Base-by-base conservation (phyloP, 2,113 vertebrate genomes). In the Fulica atra region DNA sequence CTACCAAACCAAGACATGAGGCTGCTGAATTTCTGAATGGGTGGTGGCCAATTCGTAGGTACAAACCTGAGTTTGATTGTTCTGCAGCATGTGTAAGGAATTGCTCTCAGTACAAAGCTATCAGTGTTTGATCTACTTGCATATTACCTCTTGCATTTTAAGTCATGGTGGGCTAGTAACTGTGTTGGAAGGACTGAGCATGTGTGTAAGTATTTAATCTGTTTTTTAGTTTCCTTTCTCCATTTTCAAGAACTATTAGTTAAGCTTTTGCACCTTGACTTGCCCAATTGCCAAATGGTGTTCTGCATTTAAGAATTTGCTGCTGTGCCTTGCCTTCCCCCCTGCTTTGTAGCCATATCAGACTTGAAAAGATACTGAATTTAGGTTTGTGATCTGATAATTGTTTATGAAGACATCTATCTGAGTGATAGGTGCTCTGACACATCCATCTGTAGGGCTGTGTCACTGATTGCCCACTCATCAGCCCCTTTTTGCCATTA, bases 321-420 rank as follows among this genome's bases (percentile, higher is more conserved):
- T 88, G 74, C 33, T 81, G 33, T 61, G 10, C 14, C 19, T 16
- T 26, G 1, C 72, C 60, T 88, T 57, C 2, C 19, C 50, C 23
- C 10, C 26, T 90, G 8, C 1, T 7, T 74, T 90, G 66, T 79
- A 70, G 59, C 61, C 38, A 91, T 83, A 59, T 93, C 33, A 72
- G 81, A 61, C 92, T 87, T 92, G 28, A 95, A 95, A 83, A 90
- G 56, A 54, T 50, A 74, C 73, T 91, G 86, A 63, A 88, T 91
- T 94, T 92, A 72, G 56, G 78, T 74, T 98, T 95, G 61, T 91
- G 71, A 95, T 95, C 76, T 87, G 72, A 78, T 93, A 96, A 91
- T 92, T 79, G 48, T 25, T 91, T 85, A 81, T 92, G 80, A 82
- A 96, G 86, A 80, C 29, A 46, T 80, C 46, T 2, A 3, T 36